These are phyloP conservation scores for Sebastes glaucus DNA, from an alignment of 2,797 vertebrate genomes.

Conservation along the genomic window DNA sequence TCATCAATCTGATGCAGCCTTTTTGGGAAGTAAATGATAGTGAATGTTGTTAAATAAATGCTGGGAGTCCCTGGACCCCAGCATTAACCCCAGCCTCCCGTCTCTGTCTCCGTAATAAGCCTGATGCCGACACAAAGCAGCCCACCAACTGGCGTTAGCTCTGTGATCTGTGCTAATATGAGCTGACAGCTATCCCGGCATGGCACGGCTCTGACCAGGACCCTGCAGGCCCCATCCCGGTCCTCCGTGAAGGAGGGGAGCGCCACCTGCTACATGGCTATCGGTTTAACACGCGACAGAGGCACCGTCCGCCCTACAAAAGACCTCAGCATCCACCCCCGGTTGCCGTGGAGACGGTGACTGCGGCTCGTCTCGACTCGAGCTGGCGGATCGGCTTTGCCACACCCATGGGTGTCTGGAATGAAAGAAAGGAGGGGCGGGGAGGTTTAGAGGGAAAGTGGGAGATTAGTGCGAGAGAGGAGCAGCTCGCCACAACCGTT, in stretches of 20 bases:
- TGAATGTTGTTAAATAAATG: background rate
- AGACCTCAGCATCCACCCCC: constrained; percentile 47
- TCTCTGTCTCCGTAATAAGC: constrained; percentile 8
- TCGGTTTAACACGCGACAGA: constrained; percentile 11
- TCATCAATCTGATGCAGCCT: background rate
- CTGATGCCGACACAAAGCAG: constrained; percentile 38
- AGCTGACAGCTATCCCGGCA: constrained; percentile 62
- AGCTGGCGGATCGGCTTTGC: constrained; percentile 46
- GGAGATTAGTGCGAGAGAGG: constrained; percentile 3
- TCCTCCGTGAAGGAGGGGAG: constrained; percentile 20
- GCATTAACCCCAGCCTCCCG: background rate
- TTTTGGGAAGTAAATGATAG: background rate
- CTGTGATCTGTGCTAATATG: constrained; percentile 61
- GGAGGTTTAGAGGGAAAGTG: constrained; percentile 1
- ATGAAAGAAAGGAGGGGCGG: background rate
- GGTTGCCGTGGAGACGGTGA: constrained; percentile 66
- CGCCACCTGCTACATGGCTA: constrained; percentile 66
- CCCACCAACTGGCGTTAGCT: constrained; percentile 19
- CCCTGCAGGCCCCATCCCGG: constrained; percentile 34
- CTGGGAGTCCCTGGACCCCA: background rate
- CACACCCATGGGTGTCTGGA: constrained; percentile 63
- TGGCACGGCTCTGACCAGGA: constrained; percentile 50
- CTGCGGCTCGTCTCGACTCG: constrained; percentile 34
- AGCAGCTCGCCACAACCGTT: background rate
- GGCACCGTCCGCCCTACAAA: constrained; percentile 3